Evolutionary conservation across 2,797 vertebrate genomes (phyloP).

Genomic region (Microtus californicus): DNA sequence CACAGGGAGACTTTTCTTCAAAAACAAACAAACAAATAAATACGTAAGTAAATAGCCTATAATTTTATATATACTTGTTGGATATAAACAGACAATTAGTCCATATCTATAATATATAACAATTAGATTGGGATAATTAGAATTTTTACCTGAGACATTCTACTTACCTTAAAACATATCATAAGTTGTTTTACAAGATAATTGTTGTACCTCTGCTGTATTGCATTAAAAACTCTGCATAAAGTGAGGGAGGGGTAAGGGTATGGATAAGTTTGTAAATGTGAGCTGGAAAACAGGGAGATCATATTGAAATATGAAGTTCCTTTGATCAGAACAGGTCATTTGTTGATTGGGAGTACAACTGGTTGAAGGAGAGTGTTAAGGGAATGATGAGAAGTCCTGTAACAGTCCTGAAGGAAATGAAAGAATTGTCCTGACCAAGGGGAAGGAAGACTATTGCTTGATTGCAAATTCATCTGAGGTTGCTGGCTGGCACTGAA

Average conservation of each 20-base stretch:
- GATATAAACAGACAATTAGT: background rate
- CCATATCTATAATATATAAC: background rate
- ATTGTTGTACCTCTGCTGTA: background rate
- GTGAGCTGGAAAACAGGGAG: conserved; percentile 33
- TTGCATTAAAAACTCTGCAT: background rate
- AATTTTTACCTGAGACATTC: background rate
- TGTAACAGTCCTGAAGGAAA: conserved; percentile 16
- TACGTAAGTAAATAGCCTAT: background rate
- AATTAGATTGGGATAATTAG: background rate
- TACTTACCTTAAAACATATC: background rate
- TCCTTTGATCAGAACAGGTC: conserved; percentile 43
- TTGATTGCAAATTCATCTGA: background rate
- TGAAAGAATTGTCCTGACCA: conserved; percentile 1
- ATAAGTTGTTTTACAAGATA: background rate
- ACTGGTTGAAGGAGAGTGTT: conserved; percentile 23
- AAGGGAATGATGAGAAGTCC: background rate
- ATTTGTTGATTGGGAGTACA: conserved; percentile 30
- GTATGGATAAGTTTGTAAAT: conserved; percentile 1
- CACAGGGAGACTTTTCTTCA: background rate
- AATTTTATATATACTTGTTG: background rate
- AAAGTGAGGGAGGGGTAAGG: background rate
- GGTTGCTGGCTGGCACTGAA: conserved; percentile 26
- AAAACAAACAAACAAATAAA: background rate
- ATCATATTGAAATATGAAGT: background rate
- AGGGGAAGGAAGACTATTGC: conserved; percentile 9